A percentile compares a stretch with the other conserved stretches of the same genome.
Conservation (phyloP, 1,140 invertebrate species). For the Drosophila prosaltans region DNA sequence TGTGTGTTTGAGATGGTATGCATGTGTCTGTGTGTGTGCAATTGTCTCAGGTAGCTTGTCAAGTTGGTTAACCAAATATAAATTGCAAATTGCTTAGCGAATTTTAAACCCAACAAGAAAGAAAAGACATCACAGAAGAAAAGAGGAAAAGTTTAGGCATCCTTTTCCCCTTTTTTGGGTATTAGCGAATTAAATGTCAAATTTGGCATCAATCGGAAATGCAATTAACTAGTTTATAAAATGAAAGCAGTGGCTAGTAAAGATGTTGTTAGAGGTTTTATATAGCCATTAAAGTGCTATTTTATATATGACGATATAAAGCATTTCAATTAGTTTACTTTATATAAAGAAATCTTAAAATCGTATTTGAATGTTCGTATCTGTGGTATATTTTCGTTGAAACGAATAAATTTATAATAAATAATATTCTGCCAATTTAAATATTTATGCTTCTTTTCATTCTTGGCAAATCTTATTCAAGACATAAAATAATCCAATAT, state of each 20-base stretch:
- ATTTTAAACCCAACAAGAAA: constrained; percentile 19
- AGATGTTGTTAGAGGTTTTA: not conserved
- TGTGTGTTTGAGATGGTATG: constrained; percentile 24
- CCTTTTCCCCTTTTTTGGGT: not conserved
- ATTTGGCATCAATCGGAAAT: not conserved
- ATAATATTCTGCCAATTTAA: too few species aligned
- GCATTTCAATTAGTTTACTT: too few species aligned
- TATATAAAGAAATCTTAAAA: too few species aligned
- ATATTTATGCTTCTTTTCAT: not conserved
- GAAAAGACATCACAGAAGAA: constrained; percentile 19
- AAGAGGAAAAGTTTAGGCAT: not conserved
- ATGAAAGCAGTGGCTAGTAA: not conserved
- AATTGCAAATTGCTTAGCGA: constrained; percentile 50
- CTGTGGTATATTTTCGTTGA: too few species aligned
- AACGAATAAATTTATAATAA: too few species aligned
- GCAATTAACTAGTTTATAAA: not conserved
- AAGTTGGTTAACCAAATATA: constrained; percentile 50
- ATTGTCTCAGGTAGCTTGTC: constrained; percentile 65
- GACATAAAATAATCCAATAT: not conserved
- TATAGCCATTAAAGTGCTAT: not conserved
- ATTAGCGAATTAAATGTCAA: constrained; percentile 1
- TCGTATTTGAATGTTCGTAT: too few species aligned
- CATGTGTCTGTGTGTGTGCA: constrained; percentile 27
- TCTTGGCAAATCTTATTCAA: not conserved
- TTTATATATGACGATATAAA: too few species aligned